These are phyloP conservation scores for Cecidostiba fungosa DNA, from an alignment of 2,888 invertebrate genomes.

Conservation along the genomic window DNA sequence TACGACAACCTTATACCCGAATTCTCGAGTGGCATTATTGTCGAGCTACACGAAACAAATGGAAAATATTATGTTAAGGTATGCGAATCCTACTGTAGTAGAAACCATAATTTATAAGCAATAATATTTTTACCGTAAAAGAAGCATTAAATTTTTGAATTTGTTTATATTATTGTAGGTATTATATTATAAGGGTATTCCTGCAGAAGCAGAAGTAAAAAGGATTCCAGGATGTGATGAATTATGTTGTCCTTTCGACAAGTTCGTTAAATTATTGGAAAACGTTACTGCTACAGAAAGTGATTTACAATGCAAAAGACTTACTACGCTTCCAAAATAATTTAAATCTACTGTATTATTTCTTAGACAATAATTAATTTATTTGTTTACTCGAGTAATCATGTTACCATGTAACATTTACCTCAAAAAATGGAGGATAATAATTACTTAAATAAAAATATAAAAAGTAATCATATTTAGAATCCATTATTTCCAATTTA, in stretches of 20 bases:
- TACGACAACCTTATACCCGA: conserved; percentile 82
- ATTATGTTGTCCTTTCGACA: conserved; percentile 81
- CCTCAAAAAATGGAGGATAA: too few relatives aligned
- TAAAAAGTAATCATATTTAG: too few relatives aligned
- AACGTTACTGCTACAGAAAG: conserved; percentile 31
- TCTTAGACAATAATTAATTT: too few relatives aligned
- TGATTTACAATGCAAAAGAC: conserved; percentile 29
- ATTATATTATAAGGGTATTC: conserved; percentile 80
- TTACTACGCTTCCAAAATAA: background rate
- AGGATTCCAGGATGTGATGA: conserved; percentile 81
- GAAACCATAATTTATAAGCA: background rate
- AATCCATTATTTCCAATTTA: too few relatives aligned
- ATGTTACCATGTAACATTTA: too few relatives aligned
- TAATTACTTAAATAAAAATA: too few relatives aligned
- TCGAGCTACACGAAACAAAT: conserved; percentile 81
- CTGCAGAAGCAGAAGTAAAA: conserved; percentile 77
- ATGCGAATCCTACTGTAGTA: conserved; percentile 4
- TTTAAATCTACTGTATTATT: too few relatives aligned
- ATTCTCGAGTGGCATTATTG: conserved; percentile 82
- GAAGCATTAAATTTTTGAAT: background rate
- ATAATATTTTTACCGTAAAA: background rate
- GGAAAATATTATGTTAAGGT: conserved; percentile 80
- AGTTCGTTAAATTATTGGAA: conserved; percentile 80
- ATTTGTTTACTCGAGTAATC: too few relatives aligned
- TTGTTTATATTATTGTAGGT: conserved; percentile 78